Conservation (phyloP, 2,888 invertebrate species). For the Apotomis betuletana region DNA sequence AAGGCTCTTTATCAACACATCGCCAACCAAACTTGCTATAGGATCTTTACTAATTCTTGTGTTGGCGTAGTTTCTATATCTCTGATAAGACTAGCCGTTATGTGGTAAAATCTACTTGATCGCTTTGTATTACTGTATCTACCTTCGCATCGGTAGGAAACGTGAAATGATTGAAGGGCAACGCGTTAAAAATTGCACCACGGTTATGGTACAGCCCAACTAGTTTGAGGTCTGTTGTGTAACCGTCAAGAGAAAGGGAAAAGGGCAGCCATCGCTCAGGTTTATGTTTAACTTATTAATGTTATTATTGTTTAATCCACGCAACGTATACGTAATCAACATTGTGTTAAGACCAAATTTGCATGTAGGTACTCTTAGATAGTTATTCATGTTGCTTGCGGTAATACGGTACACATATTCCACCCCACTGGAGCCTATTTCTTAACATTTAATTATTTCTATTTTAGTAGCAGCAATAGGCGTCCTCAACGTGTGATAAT, state of each 20-base stretch:
- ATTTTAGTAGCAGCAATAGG: too few species aligned
- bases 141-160: neutral
- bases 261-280: constrained; percentile 15
- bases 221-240: constrained; percentile 12
- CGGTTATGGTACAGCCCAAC: constrained; percentile 1
- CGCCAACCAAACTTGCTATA: too few species aligned
- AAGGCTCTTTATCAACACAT: too few species aligned
- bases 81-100: neutral
- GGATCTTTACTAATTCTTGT: too few species aligned
- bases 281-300: neutral
- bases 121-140: neutral
- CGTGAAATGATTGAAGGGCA: constrained; percentile 14
- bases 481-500: too few species aligned
- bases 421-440: neutral
- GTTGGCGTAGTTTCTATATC: too few species aligned
- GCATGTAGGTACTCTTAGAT: neutral
- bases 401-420: neutral
- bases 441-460: neutral
- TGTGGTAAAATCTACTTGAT: neutral
- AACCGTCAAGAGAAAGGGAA: constrained; percentile 2
- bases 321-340: neutral
- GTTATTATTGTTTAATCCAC: constrained; percentile 8
- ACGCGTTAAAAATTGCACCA: constrained; percentile 15
- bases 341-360: neutral
- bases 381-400: neutral